These are phyloP conservation scores for Brachyptera risi DNA, from an alignment of 2,888 invertebrate genomes.

Conservation along the genomic window DNA sequence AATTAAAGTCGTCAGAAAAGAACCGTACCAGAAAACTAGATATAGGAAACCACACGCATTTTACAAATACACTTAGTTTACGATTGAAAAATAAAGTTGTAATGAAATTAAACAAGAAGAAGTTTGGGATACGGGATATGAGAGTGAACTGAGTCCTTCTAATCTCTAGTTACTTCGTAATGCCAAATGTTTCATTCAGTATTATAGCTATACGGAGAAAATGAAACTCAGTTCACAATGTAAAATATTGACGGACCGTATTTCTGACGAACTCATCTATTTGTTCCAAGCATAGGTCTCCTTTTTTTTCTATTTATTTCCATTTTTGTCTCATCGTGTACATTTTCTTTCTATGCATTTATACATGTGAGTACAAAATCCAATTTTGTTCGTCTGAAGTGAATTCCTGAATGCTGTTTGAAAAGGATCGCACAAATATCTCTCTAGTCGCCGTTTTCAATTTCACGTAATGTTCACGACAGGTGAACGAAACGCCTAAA, in stretches of 20 bases:
- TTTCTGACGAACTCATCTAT: too few species aligned
- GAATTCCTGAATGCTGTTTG: slow-evolving; percentile 2
- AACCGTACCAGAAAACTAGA: not conserved
- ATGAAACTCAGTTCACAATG: too few species aligned
- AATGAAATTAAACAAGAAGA: not conserved
- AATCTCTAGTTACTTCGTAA: too few species aligned
- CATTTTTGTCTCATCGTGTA: not conserved
- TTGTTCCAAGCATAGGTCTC: too few species aligned
- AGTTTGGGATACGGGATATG: too few species aligned
- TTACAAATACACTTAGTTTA: not conserved
- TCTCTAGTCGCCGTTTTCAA: slow-evolving; percentile 28
- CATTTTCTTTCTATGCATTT: slow-evolving; percentile 3
- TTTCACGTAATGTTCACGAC: slow-evolving; percentile 29
- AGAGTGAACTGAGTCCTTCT: too few species aligned
- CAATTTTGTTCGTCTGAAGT: slow-evolving; percentile 30
- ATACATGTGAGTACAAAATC: slow-evolving; percentile 29
- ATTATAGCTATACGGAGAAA: too few species aligned
- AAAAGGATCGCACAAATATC: not conserved
- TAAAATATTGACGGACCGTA: too few species aligned
- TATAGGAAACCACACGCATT: not conserved
- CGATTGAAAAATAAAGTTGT: not conserved
- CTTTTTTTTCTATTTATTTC: not conserved
- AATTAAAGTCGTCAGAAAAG: slow-evolving; percentile 27
- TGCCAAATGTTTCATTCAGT: too few species aligned
- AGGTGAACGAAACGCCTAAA: slow-evolving; percentile 25